Conservation (phyloP, 2,797 vertebrate species). For the Rhinella marina region DNA sequence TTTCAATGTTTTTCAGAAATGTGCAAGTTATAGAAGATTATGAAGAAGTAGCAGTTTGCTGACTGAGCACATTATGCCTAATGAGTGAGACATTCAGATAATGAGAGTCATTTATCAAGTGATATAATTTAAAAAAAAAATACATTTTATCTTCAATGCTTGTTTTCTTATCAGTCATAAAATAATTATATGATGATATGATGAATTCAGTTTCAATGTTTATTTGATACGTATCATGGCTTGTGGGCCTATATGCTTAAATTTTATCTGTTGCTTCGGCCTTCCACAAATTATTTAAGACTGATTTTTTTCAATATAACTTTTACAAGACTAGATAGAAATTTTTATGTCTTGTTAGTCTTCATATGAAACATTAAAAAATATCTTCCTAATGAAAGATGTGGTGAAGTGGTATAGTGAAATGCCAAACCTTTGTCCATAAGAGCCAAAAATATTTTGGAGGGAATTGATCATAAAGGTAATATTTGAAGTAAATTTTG, state of each 20-base stretch:
- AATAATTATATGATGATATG: neutral
- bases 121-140: conserved; percentile 14
- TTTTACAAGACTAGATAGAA: neutral
- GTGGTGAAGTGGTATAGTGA: no score
- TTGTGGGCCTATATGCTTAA: neutral
- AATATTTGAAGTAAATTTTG: no score
- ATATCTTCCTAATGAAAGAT: no score
- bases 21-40: neutral
- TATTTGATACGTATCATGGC: neutral
- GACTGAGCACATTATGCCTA: conserved; percentile 29
- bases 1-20: neutral
- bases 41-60: conserved; percentile 8
- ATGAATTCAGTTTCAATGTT: neutral
- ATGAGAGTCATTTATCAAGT: conserved; percentile 43
- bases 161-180: neutral
- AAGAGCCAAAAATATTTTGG: no score
- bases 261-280: neutral
- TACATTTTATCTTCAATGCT: neutral
- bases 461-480: no score
- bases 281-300: neutral
- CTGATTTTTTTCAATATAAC: neutral
- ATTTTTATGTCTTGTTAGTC: neutral
- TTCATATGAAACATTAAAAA: neutral
- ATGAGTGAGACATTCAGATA: conserved; percentile 36
- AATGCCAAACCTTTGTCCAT: no score